phyloP scores from a whole-genome alignment of 2,888 invertebrate genomes.

The Pollenia labialis region DNA sequence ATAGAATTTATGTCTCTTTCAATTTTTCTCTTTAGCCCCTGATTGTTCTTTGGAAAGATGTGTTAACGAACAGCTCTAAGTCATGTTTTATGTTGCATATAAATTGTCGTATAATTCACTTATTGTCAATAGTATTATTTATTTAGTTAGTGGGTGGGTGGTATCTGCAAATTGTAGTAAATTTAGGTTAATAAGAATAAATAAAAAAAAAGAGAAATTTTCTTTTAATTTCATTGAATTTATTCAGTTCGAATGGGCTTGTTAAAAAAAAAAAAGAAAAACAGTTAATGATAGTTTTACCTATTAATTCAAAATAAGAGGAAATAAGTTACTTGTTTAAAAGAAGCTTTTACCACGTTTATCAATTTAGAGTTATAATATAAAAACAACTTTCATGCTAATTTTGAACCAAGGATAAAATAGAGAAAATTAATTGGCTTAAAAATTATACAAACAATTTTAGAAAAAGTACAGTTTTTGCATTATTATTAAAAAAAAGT shows the following conservation, averaged over 20 bases:
- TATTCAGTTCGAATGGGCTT: not conserved
- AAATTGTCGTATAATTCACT: conserved; percentile 62
- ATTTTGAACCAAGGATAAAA: too few relatives aligned
- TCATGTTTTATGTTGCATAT: conserved; percentile 66
- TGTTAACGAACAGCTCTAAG: conserved; percentile 61
- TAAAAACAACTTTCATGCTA: too few relatives aligned
- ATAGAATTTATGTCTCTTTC: not conserved
- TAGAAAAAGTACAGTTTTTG: too few relatives aligned
- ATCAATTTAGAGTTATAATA: too few relatives aligned
- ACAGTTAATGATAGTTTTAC: conserved; percentile 2
- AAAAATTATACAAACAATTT: too few relatives aligned
- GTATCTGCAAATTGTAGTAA: not conserved
- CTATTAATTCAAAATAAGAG: not conserved
- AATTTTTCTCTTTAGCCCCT: not conserved
- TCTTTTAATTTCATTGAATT: not conserved
- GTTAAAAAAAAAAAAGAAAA: not conserved
- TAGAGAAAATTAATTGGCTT: too few relatives aligned
- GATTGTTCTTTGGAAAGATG: conserved; percentile 51
- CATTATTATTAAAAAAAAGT: too few relatives aligned
- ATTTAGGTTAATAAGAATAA: conserved; percentile 45
- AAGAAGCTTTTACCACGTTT: too few relatives aligned
- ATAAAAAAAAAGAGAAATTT: conserved; percentile 35
- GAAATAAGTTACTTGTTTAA: not conserved
- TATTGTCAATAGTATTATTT: conserved; percentile 46
- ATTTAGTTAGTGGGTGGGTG: conserved; percentile 57